A percentile compares a stretch with the other conserved stretches of the same genome.
Conservation (phyloP, 2,888 invertebrate species). For the Melinaea marsaeus region DNA sequence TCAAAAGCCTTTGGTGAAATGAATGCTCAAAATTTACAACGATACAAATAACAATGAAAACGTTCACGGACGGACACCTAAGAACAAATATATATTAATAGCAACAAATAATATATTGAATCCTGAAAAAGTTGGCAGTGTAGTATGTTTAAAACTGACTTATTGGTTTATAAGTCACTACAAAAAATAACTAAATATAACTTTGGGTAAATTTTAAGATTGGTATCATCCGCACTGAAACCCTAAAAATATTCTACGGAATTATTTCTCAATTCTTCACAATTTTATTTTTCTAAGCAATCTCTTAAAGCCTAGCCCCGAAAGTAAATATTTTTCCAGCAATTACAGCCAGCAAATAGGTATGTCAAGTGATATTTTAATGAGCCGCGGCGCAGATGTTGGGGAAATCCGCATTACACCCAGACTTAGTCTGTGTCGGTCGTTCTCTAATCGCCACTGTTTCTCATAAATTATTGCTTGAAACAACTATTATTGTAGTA, state of each 20-base stretch:
- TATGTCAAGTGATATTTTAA: slow-evolving; percentile 37
- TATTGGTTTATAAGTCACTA: too few species aligned
- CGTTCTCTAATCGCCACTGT: slow-evolving; percentile 50
- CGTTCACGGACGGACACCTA: too few species aligned
- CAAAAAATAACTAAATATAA: too few species aligned
- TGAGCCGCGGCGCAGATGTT: slow-evolving; percentile 44
- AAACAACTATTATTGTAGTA: slow-evolving; percentile 5
- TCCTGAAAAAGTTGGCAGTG: too few species aligned
- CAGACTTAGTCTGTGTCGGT: slow-evolving; percentile 58
- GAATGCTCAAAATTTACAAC: slow-evolving; percentile 37
- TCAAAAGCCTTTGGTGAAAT: slow-evolving; percentile 49
- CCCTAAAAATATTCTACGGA: too few species aligned
- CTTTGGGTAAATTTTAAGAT: too few species aligned
- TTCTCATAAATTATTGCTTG: slow-evolving; percentile 54
- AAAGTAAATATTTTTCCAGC: slow-evolving; percentile 25
- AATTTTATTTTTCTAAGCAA: background rate
- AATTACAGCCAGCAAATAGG: slow-evolving; percentile 19
- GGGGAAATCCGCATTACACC: slow-evolving; percentile 62
- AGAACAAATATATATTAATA: too few species aligned
- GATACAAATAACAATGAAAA: background rate
- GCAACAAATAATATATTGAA: too few species aligned
- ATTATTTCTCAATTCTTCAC: too few species aligned
- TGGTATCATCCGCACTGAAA: too few species aligned
- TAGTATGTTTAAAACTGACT: too few species aligned
- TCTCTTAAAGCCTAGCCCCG: slow-evolving; percentile 3